Conservation (phyloP, 2,797 vertebrate genomes). For the Apogon hyalosoma region DNA sequence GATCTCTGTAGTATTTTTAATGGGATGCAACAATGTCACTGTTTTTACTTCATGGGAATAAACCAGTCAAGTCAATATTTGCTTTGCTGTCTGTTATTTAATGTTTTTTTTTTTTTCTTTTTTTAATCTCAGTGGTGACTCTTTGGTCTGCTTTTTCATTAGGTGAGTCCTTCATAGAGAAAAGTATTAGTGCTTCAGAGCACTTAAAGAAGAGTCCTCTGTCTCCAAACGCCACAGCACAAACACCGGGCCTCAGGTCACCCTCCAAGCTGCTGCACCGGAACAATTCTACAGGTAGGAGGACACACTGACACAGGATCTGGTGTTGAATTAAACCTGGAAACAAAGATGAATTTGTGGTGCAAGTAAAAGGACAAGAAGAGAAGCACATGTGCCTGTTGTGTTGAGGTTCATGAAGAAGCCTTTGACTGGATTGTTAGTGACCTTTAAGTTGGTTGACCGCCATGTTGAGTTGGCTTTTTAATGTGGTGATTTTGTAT, state of each 20-base stretch:
- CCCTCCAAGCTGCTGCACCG: conserved; percentile 74
- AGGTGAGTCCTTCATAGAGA: conserved; percentile 90
- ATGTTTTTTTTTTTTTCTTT: neutral
- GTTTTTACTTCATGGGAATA: neutral
- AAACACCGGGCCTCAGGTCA: conserved; percentile 62
- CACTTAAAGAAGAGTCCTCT: conserved; percentile 88
- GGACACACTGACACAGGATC: neutral
- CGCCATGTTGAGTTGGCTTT: no score
- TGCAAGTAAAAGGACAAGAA: no score
- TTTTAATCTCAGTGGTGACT: conserved; percentile 1
- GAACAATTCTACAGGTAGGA: conserved; percentile 77
- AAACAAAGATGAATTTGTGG: no score
- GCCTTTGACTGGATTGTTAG: no score
- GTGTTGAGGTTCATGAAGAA: no score
- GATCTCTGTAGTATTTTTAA: conserved; percentile 1
- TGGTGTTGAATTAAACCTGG: no score
- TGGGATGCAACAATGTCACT: neutral
- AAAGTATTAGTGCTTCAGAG: conserved; percentile 81
- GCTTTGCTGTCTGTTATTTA: neutral
- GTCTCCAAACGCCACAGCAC: conserved; percentile 81
- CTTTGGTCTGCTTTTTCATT: conserved; percentile 31
- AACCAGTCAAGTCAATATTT: neutral
- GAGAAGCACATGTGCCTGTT: no score
- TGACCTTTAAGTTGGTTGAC: no score
- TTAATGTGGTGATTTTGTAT: no score